phyloP scores from a whole-genome alignment of 2,113 vertebrate species.

The Vicugna pacos region DNA sequence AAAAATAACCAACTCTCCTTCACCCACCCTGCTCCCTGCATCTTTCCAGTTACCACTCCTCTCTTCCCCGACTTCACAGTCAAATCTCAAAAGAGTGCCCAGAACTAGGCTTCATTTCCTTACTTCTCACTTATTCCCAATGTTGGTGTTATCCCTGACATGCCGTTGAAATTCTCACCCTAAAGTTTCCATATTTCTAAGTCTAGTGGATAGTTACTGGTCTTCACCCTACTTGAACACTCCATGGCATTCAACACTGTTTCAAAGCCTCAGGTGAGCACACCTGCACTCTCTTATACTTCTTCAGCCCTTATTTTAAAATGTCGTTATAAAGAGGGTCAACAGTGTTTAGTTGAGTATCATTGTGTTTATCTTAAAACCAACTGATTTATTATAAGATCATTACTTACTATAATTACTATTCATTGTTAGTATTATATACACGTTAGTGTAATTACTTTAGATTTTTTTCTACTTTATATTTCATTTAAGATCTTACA shows the following conservation, averaged over 20 bases:
- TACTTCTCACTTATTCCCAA: background rate
- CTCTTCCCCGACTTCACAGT: background rate
- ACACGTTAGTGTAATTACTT: background rate
- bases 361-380: constrained; percentile 24
- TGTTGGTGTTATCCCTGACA: background rate
- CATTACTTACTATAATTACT: background rate
- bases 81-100: background rate
- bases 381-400: background rate
- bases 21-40: too few species aligned
- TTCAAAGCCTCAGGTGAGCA: background rate
- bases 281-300: background rate
- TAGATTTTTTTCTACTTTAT: constrained; percentile 4
- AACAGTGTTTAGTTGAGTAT: background rate
- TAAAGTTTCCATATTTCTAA: background rate
- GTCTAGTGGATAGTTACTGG: background rate
- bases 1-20: background rate
- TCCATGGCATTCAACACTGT: background rate
- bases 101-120: background rate
- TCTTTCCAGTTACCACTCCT: background rate
- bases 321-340: background rate
- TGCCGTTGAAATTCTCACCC: background rate
- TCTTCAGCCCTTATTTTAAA: constrained; percentile 32
- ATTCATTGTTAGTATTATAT: background rate
- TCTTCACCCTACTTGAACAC: background rate
- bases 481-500: background rate